A percentile compares a stretch with the other conserved stretches of the same genome.
phyloP scores from a whole-genome alignment of 2,888 invertebrate genomes.

The Orgyia antiqua region DNA sequence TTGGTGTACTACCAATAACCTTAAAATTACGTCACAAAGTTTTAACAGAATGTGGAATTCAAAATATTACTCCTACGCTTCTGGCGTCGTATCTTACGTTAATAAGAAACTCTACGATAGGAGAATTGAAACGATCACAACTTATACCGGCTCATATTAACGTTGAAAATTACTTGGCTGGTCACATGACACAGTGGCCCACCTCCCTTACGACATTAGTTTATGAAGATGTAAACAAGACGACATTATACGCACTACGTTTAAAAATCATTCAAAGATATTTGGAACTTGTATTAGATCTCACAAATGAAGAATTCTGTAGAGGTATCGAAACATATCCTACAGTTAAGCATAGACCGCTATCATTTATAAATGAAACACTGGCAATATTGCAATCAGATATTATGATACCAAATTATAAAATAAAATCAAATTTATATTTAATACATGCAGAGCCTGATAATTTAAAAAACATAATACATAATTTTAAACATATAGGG shows the following conservation, averaged over 20 bases:
- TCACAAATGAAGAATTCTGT: constrained; percentile 53
- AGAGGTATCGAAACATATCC: constrained; percentile 62
- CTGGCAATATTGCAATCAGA: constrained; percentile 51
- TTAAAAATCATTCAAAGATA: constrained; percentile 66
- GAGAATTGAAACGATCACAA: constrained; percentile 42
- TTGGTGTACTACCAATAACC: constrained; percentile 54
- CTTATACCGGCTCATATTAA: constrained; percentile 41
- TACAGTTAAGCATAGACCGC: constrained; percentile 64
- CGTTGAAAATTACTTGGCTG: constrained; percentile 61
- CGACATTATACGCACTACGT: constrained; percentile 46
- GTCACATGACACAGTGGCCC: constrained; percentile 67
- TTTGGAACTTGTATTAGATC: constrained; percentile 57
- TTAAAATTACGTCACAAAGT: constrained; percentile 53
- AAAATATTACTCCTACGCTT: constrained; percentile 32
- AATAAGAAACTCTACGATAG: constrained; percentile 49
- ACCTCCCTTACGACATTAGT: constrained; percentile 63
- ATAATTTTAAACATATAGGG: constrained; percentile 48
- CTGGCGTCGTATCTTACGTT: constrained; percentile 47
- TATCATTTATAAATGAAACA: constrained; percentile 56
- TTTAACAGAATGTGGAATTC: constrained; percentile 62
- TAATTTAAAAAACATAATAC: constrained; percentile 56
- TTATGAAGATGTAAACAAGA: constrained; percentile 45
- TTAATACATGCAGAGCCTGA: constrained; percentile 62
- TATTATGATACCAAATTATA: constrained; percentile 50
- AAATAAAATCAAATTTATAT: constrained; percentile 65